phyloP scores from a whole-genome alignment of 2,888 invertebrate species.

The Drosophila mimetica region DNA sequence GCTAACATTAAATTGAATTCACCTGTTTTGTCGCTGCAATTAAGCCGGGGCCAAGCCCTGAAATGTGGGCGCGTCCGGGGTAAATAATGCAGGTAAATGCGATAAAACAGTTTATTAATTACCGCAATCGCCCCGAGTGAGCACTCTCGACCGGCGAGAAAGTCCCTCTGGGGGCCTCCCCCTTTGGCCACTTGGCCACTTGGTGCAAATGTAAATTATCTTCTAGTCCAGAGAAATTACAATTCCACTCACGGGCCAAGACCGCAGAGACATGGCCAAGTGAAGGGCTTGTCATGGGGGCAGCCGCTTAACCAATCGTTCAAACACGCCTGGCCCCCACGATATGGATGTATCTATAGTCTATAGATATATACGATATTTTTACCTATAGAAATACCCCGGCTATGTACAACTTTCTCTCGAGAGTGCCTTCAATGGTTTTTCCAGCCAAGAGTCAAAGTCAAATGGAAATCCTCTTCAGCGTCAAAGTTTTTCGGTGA shows the following conservation, averaged over 20 bases:
- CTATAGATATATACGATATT: constrained; percentile 34
- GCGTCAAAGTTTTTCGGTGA: constrained; percentile 33
- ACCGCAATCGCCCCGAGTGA: constrained; percentile 29
- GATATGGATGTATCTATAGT: constrained; percentile 10
- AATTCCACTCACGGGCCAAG: constrained; percentile 56
- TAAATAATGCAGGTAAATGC: constrained; percentile 44
- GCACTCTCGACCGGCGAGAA: constrained; percentile 51
- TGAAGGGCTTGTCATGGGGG: constrained; percentile 67
- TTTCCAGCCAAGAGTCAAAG: constrained; percentile 53
- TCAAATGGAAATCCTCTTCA: constrained; percentile 49
- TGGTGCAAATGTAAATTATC: constrained; percentile 38
- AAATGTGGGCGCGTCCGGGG: constrained; percentile 30
- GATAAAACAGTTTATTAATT: constrained; percentile 65
- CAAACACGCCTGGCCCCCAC: constrained; percentile 22
- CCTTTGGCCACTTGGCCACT: constrained; percentile 14
- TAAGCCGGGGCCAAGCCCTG: constrained; percentile 48
- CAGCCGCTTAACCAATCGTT: constrained; percentile 31
- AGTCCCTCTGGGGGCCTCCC: constrained; percentile 53
- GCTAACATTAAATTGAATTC: constrained; percentile 30
- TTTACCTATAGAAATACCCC: constrained; percentile 13
- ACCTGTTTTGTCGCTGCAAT: constrained; percentile 61
- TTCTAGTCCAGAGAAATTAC: constrained; percentile 59
- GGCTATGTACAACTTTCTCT: constrained; percentile 54
- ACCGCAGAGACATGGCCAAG: constrained; percentile 42
- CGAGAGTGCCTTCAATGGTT: constrained; percentile 25